Evolutionary conservation across 2,797 vertebrate species (phyloP).

Genomic region (Champsocephalus gunnari): DNA sequence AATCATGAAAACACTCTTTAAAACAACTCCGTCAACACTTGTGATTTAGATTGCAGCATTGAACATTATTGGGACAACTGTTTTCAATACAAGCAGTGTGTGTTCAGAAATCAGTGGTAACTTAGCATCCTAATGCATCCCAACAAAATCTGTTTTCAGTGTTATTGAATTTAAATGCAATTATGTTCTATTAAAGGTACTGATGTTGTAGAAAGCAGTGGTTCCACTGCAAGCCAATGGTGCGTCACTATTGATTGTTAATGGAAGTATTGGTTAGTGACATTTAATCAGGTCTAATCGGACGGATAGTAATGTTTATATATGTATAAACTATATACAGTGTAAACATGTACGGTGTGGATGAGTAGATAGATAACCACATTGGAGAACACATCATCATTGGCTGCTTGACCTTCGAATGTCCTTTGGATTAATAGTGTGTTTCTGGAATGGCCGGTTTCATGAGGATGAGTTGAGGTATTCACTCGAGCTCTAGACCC

Average conservation of each 20-base stretch:
- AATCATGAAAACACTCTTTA: constrained; percentile 24
- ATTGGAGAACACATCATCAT: constrained; percentile 80
- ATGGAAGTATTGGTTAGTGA: constrained; percentile 7
- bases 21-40: constrained; percentile 2
- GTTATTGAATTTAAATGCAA: constrained; percentile 1
- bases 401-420: constrained; percentile 79
- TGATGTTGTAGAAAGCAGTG: neutral
- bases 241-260: constrained; percentile 2
- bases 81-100: neutral
- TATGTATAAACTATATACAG: constrained; percentile 81
- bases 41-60: constrained; percentile 13
- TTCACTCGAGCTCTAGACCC: constrained; percentile 66
- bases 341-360: constrained; percentile 89
- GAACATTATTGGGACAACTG: neutral
- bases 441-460: constrained; percentile 85
- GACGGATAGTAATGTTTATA: constrained; percentile 12
- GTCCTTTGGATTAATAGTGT: constrained; percentile 83
- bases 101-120: neutral
- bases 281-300: constrained; percentile 6
- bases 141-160: neutral
- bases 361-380: constrained; percentile 79
- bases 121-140: neutral
- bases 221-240: constrained; percentile 4
- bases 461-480: constrained; percentile 81
- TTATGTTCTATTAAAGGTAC: neutral